Conservation (phyloP, 2,113 vertebrate species). For the Leptodactylus fuscus region DNA sequence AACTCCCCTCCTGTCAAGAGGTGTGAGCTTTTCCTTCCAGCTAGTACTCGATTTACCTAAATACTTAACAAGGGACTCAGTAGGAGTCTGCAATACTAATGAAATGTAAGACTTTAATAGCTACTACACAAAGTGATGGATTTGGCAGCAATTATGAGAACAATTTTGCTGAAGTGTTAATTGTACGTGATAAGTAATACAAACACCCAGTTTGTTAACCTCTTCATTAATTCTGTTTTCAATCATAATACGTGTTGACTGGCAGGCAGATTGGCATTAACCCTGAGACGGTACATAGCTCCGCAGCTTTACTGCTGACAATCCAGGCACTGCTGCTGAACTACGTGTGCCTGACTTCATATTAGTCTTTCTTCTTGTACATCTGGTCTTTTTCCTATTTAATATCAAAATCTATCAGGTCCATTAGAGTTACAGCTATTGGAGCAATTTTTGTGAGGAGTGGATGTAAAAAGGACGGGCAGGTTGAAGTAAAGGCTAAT, state of each 20-base stretch:
- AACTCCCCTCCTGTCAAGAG: slow-evolving; percentile 4
- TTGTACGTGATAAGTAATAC: slow-evolving; percentile 38
- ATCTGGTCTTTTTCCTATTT: not conserved
- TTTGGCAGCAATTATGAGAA: slow-evolving; percentile 45
- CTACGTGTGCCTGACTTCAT: not conserved
- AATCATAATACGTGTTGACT: slow-evolving; percentile 26
- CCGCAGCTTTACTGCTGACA: not conserved
- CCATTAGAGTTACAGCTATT: no score
- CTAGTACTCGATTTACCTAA: slow-evolving; percentile 42
- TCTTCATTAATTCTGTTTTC: slow-evolving; percentile 32
- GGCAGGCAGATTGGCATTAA: not conserved
- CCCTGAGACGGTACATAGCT: slow-evolving; percentile 11
- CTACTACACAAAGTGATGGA: slow-evolving; percentile 53
- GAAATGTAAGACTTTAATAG: slow-evolving; percentile 71
- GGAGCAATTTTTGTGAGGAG: no score
- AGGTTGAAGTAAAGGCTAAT: no score
- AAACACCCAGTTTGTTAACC: slow-evolving; percentile 19
- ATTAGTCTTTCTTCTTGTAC: not conserved
- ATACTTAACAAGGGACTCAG: slow-evolving; percentile 70
- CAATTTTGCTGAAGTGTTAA: slow-evolving; percentile 28
- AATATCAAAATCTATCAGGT: no score
- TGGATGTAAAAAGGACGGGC: no score
- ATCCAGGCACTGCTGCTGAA: not conserved
- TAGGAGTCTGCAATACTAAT: slow-evolving; percentile 74
- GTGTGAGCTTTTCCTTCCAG: slow-evolving; percentile 38